Percentiles rank a stretch among this genome's conserved stretches.
Evolutionary conservation across 2,888 invertebrate genomes (phyloP).

Genomic region (Cosmia pyralina): DNA sequence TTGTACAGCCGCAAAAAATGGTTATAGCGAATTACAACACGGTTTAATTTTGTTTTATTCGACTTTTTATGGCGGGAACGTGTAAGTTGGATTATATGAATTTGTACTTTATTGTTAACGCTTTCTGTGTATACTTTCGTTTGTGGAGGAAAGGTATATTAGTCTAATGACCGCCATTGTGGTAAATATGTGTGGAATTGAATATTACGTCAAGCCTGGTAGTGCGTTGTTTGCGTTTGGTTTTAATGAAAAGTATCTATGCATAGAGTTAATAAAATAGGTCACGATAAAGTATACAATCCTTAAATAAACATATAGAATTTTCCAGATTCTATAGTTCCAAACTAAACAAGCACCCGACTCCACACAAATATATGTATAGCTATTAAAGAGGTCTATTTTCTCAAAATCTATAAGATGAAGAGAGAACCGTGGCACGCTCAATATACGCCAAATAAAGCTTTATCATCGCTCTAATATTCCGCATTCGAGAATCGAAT

Average conservation of each 20-base stretch:
- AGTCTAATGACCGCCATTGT: slow-evolving; percentile 52
- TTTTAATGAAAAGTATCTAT: slow-evolving; percentile 19
- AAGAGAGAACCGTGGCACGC: slow-evolving; percentile 70
- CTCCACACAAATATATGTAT: slow-evolving; percentile 38
- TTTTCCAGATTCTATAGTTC: background rate
- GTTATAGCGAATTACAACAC: slow-evolving; percentile 69
- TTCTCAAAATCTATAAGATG: slow-evolving; percentile 65
- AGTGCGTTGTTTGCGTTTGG: slow-evolving; percentile 35
- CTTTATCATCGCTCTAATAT: slow-evolving; percentile 82
- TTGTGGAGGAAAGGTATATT: slow-evolving; percentile 40
- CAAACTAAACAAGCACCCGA: slow-evolving; percentile 4
- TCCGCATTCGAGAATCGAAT: slow-evolving; percentile 80
- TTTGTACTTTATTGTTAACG: slow-evolving; percentile 56
- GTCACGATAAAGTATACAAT: slow-evolving; percentile 6
- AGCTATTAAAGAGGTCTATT: slow-evolving; percentile 48
- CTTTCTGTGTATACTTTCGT: slow-evolving; percentile 40
- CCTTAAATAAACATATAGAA: background rate
- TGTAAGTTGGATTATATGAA: slow-evolving; percentile 57
- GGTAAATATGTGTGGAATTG: slow-evolving; percentile 55
- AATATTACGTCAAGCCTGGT: slow-evolving; percentile 39
- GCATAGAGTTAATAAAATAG: slow-evolving; percentile 7
- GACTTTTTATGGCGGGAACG: slow-evolving; percentile 57
- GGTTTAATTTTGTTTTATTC: slow-evolving; percentile 68
- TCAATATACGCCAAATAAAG: slow-evolving; percentile 84
- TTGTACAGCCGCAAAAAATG: slow-evolving; percentile 67